Evolutionary conservation across 2,113 vertebrate genomes (phyloP), one percentile per base, ranked within the genome.

Genomic region (Misgurnus mizolepis): DNA sequence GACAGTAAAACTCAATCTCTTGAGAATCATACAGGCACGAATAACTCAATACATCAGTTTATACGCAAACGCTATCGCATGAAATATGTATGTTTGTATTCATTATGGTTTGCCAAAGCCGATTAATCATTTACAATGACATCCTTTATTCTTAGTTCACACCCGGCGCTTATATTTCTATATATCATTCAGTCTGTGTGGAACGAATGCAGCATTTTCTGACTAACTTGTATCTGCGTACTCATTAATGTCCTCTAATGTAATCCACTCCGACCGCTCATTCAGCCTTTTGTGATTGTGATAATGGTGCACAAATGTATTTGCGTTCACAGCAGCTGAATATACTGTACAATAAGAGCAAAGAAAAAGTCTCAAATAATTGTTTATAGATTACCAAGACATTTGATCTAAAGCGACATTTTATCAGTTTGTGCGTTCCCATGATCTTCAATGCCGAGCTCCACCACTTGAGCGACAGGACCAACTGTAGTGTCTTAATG

Each of bases 291-390:
- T 76, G 64, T 67, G 70, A 60, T 18, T 15, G 39, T 5, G 1
- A 41, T 71, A 73, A 71, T 56, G 49, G n/a, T 73, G 58, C 49
- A 65, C 34, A 71, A 72, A 72, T 43, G 27, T 22, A 53, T 34
- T 73, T 65, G 79, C 64, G 11, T 71, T 62, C n/a, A 47, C 79
- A 43, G n/a, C 47, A 55, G 69, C 67, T 71, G 45, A 73, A 34
- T 34, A 66, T 56, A 15, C 6, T 49, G 39, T 6, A 10, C 50
- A 74, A 41, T 4, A 27, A 3, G 17, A 65, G 74, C 12, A 45
- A 4, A 66, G 22, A 6, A 53, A 14, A 64, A 34, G 43, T 61
- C 27, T 34, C 27, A 34, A 34, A 34, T 34, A 34, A 34, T 34
- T 34, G 27, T 34, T 34, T 2, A 34, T 34, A 34, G 27, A 34